Evolutionary conservation across 2,888 invertebrate species (phyloP).

Genomic region (Apamea anceps): DNA sequence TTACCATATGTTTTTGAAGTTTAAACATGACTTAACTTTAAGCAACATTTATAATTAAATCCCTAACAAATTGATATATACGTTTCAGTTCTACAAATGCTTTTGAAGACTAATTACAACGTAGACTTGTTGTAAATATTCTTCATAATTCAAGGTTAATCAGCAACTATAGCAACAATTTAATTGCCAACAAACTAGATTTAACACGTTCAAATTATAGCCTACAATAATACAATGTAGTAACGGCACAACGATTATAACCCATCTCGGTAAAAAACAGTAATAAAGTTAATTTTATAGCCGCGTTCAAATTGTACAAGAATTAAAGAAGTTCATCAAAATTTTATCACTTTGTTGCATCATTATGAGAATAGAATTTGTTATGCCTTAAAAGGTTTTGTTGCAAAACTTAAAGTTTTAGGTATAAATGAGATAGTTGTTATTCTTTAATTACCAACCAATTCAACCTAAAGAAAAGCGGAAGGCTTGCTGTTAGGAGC

Average conservation of each 20-base stretch:
- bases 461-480: not conserved
- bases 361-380: not conserved
- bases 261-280: slow-evolving; percentile 21
- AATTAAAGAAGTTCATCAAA: slow-evolving; percentile 31
- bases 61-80: not conserved
- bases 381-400: not conserved
- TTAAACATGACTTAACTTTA: no score
- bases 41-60: no score
- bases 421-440: no score
- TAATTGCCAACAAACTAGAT: slow-evolving; percentile 34
- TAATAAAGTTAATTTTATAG: slow-evolving; percentile 46
- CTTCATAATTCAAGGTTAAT: slow-evolving; percentile 40
- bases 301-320: slow-evolving; percentile 1
- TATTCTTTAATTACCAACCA: not conserved
- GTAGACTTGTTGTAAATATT: not conserved
- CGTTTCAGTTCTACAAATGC: not conserved
- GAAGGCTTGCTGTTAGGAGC: not conserved
- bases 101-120: not conserved
- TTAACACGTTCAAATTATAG: slow-evolving; percentile 49
- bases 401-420: not conserved
- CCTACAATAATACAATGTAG: slow-evolving; percentile 15
- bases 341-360: slow-evolving; percentile 36
- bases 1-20: no score
- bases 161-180: slow-evolving; percentile 16
- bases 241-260: slow-evolving; percentile 8